Conservation (phyloP, 2,113 vertebrate genomes). For the Kryptolebias marmoratus region DNA sequence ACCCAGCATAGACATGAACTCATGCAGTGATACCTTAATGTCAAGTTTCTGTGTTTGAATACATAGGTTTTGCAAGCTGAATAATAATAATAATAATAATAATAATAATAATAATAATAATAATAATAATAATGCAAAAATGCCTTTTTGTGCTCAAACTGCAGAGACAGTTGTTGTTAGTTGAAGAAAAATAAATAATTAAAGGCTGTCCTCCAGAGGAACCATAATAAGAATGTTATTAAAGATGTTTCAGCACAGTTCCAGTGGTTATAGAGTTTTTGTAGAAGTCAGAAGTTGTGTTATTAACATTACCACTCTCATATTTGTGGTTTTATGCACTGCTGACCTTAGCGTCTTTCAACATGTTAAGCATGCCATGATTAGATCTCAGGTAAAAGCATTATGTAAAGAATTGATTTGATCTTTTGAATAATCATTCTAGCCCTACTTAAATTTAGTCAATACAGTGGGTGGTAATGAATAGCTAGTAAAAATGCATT, state of each 20-base stretch:
- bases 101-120: not conserved
- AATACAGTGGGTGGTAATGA: conserved; percentile 70
- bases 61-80: too few species aligned
- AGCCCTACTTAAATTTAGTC: conserved; percentile 62
- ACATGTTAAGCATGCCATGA: conserved; percentile 51
- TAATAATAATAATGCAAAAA: not conserved
- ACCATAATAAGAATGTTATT: conserved; percentile 10
- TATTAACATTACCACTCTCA: conserved; percentile 44
- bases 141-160: not conserved
- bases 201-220: not conserved
- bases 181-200: not conserved
- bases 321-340: conserved; percentile 41
- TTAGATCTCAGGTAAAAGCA: conserved; percentile 59
- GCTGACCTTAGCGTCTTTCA: conserved; percentile 48
- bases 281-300: conserved; percentile 33
- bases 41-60: not conserved
- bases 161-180: not conserved
- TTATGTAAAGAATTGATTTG: conserved; percentile 67
- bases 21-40: not conserved
- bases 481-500: conserved; percentile 58
- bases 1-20: not conserved
- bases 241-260: conserved; percentile 26
- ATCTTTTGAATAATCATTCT: conserved; percentile 69
- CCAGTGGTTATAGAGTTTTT: conserved; percentile 13
- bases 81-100: too few species aligned